Conservation (phyloP, 23 tunicate genomes). For the Styela clava region DNA sequence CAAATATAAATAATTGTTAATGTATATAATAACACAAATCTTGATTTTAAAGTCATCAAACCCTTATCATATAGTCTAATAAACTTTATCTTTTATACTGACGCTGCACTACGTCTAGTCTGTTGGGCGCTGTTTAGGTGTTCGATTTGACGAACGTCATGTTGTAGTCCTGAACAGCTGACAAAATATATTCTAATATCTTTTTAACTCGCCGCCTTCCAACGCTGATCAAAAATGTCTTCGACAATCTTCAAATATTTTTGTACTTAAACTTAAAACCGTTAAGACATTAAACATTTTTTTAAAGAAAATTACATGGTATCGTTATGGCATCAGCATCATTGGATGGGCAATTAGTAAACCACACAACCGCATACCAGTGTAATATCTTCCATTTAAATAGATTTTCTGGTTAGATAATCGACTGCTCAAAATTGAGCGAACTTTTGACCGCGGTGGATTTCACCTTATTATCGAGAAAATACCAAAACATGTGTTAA, state of each 20-base stretch:
- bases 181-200: background rate
- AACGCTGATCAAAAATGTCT: background rate
- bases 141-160: no score
- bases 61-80: no score
- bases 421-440: background rate
- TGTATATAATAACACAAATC: no score
- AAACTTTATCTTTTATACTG: no score
- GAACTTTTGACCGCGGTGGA: background rate
- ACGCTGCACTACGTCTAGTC: no score
- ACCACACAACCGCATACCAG: background rate
- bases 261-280: background rate
- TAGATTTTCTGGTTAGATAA: background rate
- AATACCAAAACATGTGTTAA: no score
- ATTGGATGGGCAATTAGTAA: background rate
- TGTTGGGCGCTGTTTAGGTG: background rate
- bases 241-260: background rate
- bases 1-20: no score
- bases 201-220: background rate
- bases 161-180: no score
- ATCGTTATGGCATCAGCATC: background rate
- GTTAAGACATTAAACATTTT: background rate
- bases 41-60: no score
- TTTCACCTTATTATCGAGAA: background rate
- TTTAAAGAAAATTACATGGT: background rate
- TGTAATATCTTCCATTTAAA: background rate